A percentile compares a stretch with the other conserved stretches of the same genome.
Conservation (phyloP, 2,113 vertebrate species). For the Lagopus muta region DNA sequence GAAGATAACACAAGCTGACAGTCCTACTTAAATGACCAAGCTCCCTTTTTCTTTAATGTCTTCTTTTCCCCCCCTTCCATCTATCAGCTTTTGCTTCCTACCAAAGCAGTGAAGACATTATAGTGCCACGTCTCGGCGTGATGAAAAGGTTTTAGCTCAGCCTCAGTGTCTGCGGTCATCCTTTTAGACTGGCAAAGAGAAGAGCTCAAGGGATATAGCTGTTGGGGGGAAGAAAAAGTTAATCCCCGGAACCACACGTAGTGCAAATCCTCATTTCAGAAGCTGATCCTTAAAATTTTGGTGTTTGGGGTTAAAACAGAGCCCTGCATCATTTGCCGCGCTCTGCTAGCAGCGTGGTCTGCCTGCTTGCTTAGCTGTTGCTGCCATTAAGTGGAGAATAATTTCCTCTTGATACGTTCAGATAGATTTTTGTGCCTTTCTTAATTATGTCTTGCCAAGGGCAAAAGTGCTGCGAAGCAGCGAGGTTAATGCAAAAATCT, state of each 20-base stretch:
- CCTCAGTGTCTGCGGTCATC: background rate
- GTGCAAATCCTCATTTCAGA: background rate
- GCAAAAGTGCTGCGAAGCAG: slow-evolving; percentile 21
- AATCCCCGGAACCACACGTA: background rate
- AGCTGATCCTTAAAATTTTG: background rate
- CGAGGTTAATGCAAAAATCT: slow-evolving; percentile 59
- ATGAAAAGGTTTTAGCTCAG: background rate
- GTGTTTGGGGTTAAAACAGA: background rate
- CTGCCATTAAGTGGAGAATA: slow-evolving; percentile 52
- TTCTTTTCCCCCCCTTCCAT: background rate
- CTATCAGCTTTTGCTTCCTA: background rate
- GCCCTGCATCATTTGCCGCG: background rate
- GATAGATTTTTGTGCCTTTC: slow-evolving; percentile 61
- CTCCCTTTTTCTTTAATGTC: background rate
- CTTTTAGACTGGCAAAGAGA: background rate
- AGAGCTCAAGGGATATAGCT: background rate
- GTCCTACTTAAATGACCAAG: background rate
- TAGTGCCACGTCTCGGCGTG: background rate
- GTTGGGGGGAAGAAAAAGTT: background rate
- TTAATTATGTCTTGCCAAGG: slow-evolving; percentile 62
- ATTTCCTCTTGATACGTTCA: slow-evolving; percentile 56
- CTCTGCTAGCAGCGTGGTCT: slow-evolving; percentile 3
- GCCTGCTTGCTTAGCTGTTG: slow-evolving; percentile 55
- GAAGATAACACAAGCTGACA: slow-evolving; percentile 39
- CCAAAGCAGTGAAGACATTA: background rate